Conservation (phyloP, 2,797 vertebrate genomes). For the Aeoliscus strigatus region DNA sequence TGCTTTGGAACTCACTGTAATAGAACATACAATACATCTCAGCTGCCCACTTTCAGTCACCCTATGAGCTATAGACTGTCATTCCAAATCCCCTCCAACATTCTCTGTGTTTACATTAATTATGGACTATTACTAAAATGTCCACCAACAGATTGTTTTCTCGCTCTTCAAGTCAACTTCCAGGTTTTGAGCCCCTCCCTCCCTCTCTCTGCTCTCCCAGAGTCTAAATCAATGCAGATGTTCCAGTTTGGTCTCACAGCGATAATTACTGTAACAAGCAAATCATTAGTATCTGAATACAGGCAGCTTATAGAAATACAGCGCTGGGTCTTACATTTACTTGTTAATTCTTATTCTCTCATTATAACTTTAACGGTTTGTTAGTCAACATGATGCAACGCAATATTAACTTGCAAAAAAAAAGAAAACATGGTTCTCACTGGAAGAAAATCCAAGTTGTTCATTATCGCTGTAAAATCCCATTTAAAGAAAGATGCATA, state of each 20-base stretch:
- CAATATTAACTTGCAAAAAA: constrained; percentile 48
- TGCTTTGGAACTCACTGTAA: constrained; percentile 50
- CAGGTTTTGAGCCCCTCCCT: constrained; percentile 71
- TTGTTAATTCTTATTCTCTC: constrained; percentile 57
- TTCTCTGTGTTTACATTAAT: constrained; percentile 69
- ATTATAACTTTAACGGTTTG: constrained; percentile 51
- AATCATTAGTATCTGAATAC: constrained; percentile 76
- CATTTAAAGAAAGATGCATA: constrained; percentile 34
- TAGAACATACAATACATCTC: constrained; percentile 50
- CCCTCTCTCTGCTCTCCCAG: constrained; percentile 53
- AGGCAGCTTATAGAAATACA: constrained; percentile 71
- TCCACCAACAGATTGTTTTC: constrained; percentile 77
- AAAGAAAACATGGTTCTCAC: too few relatives aligned
- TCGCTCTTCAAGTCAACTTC: constrained; percentile 58
- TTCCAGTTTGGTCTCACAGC: constrained; percentile 69
- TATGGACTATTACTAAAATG: constrained; percentile 78
- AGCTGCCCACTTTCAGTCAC: constrained; percentile 49
- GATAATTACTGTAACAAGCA: constrained; percentile 77
- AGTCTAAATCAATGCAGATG: constrained; percentile 77
- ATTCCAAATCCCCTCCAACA: constrained; percentile 54
- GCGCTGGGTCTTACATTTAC: constrained; percentile 56
- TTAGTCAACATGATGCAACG: constrained; percentile 59
- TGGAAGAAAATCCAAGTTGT: constrained; percentile 26
- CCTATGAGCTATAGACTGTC: constrained; percentile 43
- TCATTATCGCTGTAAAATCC: constrained; percentile 54